A percentile compares a stretch with the other conserved stretches of the same genome.
These are phyloP conservation scores for Galeopsomyia nigrocyanea DNA, from an alignment of 2,888 invertebrate genomes.

Conservation along the genomic window DNA sequence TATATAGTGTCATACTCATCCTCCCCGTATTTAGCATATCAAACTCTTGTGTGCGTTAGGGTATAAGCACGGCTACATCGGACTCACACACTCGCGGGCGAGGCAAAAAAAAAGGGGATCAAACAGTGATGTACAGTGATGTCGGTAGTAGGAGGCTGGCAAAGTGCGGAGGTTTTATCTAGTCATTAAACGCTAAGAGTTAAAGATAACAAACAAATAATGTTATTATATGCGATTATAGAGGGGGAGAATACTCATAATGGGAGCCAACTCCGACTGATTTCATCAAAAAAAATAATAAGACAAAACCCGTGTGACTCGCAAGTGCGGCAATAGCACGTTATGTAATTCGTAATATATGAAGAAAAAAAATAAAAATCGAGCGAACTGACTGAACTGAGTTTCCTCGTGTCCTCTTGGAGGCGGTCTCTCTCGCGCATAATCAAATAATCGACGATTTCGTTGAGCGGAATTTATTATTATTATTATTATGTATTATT, in stretches of 20 bases:
- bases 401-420: no score
- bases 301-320: background rate
- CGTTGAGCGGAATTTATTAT: slow-evolving; percentile 37
- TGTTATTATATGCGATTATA: slow-evolving; percentile 2
- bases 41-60: no score
- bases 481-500: no score
- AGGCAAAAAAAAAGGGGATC: slow-evolving; percentile 56
- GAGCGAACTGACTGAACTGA: background rate
- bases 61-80: no score
- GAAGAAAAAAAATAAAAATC: no score
- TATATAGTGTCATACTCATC: no score
- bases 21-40: no score
- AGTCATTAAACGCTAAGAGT: slow-evolving; percentile 65
- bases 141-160: slow-evolving; percentile 48
- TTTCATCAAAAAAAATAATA: slow-evolving; percentile 55
- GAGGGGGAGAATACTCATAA: slow-evolving; percentile 52
- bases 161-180: slow-evolving; percentile 58
- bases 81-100: no score
- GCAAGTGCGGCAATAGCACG: no score
- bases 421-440: no score
- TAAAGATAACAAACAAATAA: slow-evolving; percentile 47
- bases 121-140: slow-evolving; percentile 62
- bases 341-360: no score
- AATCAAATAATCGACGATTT: slow-evolving; percentile 6
- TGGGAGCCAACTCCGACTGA: slow-evolving; percentile 60